phyloP scores from a whole-genome alignment of 2,113 vertebrate genomes.

The Dryoscopus gambensis region DNA sequence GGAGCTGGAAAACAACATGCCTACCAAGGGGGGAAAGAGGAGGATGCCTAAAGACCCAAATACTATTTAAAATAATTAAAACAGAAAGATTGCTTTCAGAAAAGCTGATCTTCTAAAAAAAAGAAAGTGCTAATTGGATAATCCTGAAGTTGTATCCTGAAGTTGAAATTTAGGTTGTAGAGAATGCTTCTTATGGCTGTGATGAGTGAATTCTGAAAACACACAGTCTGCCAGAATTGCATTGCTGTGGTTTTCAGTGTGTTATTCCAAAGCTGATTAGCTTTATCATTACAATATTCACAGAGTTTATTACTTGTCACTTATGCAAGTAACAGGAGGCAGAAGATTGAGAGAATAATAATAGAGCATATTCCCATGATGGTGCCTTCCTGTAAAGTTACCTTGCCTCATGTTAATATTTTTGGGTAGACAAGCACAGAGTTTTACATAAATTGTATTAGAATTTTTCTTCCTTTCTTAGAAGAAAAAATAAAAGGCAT shows the following conservation, averaged over 20 bases:
- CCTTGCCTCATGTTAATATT: neutral
- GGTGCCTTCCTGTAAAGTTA: neutral
- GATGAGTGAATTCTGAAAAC: neutral
- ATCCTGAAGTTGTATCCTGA: neutral
- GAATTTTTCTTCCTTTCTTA: neutral
- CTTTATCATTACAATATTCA: neutral
- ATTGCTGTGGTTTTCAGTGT: neutral
- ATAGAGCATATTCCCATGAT: neutral
- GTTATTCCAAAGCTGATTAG: neutral
- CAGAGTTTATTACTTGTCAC: neutral
- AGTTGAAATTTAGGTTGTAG: neutral
- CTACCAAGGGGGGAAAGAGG: neutral
- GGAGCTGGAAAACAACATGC: neutral
- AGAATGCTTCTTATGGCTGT: neutral
- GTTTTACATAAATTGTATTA: neutral
- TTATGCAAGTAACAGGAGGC: neutral
- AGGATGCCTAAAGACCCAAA: neutral
- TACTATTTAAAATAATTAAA: neutral
- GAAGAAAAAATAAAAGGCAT: neutral
- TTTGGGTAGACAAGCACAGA: neutral
- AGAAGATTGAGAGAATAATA: neutral
- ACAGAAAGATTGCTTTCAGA: neutral
- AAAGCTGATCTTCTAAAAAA: neutral
- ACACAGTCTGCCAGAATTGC: neutral
- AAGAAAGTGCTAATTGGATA: neutral